phyloP scores from a whole-genome alignment of 2,113 vertebrate species.

The Phalacrocorax brasilianus region DNA sequence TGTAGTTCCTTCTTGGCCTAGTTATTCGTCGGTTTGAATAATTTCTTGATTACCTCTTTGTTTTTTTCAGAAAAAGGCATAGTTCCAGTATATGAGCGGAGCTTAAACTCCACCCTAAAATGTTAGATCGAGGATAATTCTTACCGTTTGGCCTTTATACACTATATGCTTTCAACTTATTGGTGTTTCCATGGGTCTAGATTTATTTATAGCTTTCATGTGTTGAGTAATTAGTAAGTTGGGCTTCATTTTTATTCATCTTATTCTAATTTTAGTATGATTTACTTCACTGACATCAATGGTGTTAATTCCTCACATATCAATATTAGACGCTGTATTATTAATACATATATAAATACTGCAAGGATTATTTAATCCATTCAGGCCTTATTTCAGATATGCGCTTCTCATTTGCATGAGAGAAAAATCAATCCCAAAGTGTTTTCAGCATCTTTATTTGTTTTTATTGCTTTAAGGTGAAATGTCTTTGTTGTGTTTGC shows the following conservation, averaged over 20 bases:
- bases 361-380: neutral
- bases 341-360: constrained; percentile 9
- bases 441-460: neutral
- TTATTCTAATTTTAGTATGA: neutral
- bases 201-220: neutral
- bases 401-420: neutral
- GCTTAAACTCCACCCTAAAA: neutral
- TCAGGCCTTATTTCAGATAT: neutral
- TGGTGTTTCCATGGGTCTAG: neutral
- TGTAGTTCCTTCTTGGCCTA: neutral
- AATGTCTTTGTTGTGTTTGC: neutral
- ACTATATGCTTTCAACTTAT: neutral
- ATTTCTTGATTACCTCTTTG: neutral
- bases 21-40: neutral
- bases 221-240: neutral
- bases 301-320: neutral
- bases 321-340: neutral
- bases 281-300: neutral
- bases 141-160: neutral
- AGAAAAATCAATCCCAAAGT: neutral
- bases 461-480: neutral
- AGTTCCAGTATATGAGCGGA: neutral
- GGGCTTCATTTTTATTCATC: neutral
- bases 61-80: neutral
- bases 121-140: neutral